These are phyloP conservation scores for Chrysodeixis includens DNA, from an alignment of 2,888 invertebrate species.

Conservation along the genomic window DNA sequence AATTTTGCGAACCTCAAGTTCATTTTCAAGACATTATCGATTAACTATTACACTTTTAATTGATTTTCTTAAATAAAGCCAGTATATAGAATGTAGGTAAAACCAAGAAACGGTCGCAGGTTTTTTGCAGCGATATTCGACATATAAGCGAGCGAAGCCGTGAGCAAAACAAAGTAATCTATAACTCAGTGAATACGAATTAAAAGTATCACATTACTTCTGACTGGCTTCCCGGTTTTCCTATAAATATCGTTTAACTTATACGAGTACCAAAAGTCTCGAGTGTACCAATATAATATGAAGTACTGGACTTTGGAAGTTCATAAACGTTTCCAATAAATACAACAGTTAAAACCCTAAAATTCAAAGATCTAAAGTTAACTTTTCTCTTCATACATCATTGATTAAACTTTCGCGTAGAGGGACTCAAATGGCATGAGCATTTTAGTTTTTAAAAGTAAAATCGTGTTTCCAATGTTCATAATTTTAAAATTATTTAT, in stretches of 20 bases:
- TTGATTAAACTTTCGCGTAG: background rate
- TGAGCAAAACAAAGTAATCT: background rate
- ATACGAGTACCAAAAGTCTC: conserved; percentile 4
- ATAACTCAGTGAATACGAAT: background rate
- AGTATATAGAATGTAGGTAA: too few relatives aligned
- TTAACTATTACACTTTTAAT: too few relatives aligned
- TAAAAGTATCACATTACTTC: background rate
- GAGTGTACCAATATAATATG: background rate
- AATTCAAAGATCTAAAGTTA: background rate
- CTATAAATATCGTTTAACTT: background rate
- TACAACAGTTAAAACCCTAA: background rate
- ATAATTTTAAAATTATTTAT: too few relatives aligned
- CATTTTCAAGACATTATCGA: too few relatives aligned
- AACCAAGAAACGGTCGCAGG: too few relatives aligned
- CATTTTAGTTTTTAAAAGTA: too few relatives aligned
- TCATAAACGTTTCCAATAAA: background rate
- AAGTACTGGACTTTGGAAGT: conserved; percentile 3
- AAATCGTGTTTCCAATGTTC: too few relatives aligned
- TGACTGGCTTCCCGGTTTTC: background rate
- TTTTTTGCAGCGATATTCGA: too few relatives aligned
- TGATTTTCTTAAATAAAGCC: too few relatives aligned
- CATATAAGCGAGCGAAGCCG: too few relatives aligned
- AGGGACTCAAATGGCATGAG: background rate
- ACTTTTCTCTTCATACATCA: background rate
- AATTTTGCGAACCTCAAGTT: too few relatives aligned